Base-by-base conservation (phyloP, 2,797 vertebrate genomes). In the Oophaga sylvatica region DNA sequence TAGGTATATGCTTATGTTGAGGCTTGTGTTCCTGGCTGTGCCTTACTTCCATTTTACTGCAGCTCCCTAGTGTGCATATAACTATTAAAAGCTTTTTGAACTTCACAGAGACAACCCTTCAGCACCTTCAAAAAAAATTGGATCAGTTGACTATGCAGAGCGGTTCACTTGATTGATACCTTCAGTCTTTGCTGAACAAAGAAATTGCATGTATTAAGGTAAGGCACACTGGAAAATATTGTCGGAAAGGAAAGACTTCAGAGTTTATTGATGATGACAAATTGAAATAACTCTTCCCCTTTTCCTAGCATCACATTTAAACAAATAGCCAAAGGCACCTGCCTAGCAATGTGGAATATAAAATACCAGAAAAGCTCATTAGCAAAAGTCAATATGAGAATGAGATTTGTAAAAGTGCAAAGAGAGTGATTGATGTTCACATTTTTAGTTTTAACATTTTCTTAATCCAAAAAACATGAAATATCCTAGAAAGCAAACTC, bases 61-160 rank as follows among this genome's bases (percentile, higher is more conserved):
- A 17, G 35, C 70, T 45, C 70, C 70, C 70, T 73, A 73, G 70
- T 41, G 70, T 73, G 70, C 35, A 73, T 73, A 73, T 11, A 41
- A 73, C 31, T 67, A 67, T 73, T 73, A 73, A 73, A 73, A 73
- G 70, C 70, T 20, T 73, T 41, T 73, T 73, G 9, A 73, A 22
- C 70, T 73, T 73, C 70, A 45, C 35, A 41, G 70, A 73, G 70
- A 73, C 35, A 73, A 73, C 19, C 9, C 76, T 59, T 59, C 76
- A 78, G 15, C 76, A 26, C 76, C 19, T 45, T 71, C 17, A 20
- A 73, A 73, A 73, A 73, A 71, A 35, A 35, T 19, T 35, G 68
- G 29, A 70, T 45, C 17, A 45, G 35, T 73, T 73, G 35, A 73
- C 70, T 20, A 73, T 73, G 70, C 70, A 73, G 20, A 78, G 5